Percentiles rank a stretch among this genome's conserved stretches.
phyloP scores from a whole-genome alignment of 2,888 invertebrate species.

The Stegophylla sp. region DNA sequence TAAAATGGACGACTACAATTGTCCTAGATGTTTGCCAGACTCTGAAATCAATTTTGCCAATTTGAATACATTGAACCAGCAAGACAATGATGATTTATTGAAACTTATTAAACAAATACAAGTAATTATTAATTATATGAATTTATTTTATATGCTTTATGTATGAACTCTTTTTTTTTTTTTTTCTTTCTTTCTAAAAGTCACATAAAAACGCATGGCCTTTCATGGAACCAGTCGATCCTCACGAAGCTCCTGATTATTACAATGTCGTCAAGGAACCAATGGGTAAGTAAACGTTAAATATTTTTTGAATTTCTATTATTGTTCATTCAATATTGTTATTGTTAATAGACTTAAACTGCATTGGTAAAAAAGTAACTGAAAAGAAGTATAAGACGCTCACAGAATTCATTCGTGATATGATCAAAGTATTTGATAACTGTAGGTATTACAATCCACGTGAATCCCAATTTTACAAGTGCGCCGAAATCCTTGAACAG shows the following conservation, averaged over 20 bases:
- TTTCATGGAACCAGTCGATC: constrained; percentile 96
- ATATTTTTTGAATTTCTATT: not conserved
- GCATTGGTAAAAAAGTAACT: constrained; percentile 86
- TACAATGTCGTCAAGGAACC: constrained; percentile 94
- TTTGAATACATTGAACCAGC: constrained; percentile 80
- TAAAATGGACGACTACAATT: constrained; percentile 93
- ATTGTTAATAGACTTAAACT: constrained; percentile 86
- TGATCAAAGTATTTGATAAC: constrained; percentile 98
- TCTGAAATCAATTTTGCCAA: constrained; percentile 88
- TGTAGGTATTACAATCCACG: constrained; percentile 97
- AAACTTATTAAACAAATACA: constrained; percentile 88
- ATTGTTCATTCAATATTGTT: constrained; percentile 52
- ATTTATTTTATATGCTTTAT: constrained; percentile 50
- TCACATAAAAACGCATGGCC: constrained; percentile 96
- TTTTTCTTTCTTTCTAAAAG: constrained; percentile 68
- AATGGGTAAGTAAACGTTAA: constrained; percentile 77
- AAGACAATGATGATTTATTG: constrained; percentile 82
- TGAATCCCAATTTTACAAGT: constrained; percentile 94
- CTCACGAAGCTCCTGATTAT: constrained; percentile 94
- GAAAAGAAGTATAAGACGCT: constrained; percentile 83
- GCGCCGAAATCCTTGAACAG: constrained; percentile 92
- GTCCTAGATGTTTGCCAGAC: constrained; percentile 93
- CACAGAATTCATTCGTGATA: constrained; percentile 95
- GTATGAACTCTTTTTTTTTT: constrained; percentile 62
- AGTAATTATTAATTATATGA: constrained; percentile 66